These are phyloP conservation scores for Melanargia galathea DNA, from an alignment of 2,888 invertebrate genomes.

Conservation along the genomic window DNA sequence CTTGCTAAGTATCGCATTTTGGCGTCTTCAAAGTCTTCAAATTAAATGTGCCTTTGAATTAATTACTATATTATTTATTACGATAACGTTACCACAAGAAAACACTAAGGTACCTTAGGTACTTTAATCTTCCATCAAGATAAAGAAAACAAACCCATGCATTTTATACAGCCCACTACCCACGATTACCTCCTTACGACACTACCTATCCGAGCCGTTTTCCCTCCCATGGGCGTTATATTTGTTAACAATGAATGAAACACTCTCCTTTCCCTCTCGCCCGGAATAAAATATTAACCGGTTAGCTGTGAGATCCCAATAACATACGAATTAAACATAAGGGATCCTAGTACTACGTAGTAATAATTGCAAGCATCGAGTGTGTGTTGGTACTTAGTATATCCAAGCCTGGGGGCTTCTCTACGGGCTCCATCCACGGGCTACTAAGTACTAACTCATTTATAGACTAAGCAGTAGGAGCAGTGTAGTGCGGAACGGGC, in stretches of 20 bases:
- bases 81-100: no score
- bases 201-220: slow-evolving; percentile 26
- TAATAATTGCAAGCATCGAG: no score
- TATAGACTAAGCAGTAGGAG: background rate
- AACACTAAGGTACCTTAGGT: no score
- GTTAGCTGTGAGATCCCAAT: slow-evolving; percentile 35
- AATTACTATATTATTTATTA: no score
- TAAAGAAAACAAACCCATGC: background rate
- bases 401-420: no score
- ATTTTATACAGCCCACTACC: background rate
- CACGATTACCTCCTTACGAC: slow-evolving; percentile 26
- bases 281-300: slow-evolving; percentile 42
- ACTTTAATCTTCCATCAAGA: background rate
- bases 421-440: background rate
- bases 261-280: slow-evolving; percentile 24
- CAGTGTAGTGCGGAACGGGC: background rate
- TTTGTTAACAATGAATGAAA: slow-evolving; percentile 39
- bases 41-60: no score
- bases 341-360: no score
- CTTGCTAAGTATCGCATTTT: no score
- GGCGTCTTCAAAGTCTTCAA: no score
- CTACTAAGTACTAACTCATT: slow-evolving; percentile 2
- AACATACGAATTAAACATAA: slow-evolving; percentile 34
- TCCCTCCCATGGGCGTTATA: slow-evolving; percentile 33
- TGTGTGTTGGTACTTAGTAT: no score